phyloP scores from a whole-genome alignment of 2,888 invertebrate genomes.

The Rugalucina vietnamica region DNA sequence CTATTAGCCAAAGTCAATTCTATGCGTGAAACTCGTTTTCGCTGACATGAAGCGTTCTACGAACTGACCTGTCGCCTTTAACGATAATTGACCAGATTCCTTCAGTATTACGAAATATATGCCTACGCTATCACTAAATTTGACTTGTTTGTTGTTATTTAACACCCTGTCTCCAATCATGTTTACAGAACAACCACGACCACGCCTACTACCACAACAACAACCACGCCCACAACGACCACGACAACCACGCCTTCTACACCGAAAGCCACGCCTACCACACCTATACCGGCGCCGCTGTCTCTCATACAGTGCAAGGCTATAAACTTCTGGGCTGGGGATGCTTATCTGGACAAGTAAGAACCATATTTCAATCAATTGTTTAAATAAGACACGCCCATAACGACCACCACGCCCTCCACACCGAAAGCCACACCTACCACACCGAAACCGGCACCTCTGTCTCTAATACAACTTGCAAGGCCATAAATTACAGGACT shows the following conservation, averaged over 20 bases:
- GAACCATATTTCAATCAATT: background rate
- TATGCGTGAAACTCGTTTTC: too few species aligned
- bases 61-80: too few species aligned
- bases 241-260: background rate
- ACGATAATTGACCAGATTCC: too few species aligned
- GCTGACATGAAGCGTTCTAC: too few species aligned
- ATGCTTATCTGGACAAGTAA: conserved; percentile 54
- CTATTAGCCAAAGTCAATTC: too few species aligned
- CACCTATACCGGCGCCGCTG: background rate
- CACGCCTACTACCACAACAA: background rate
- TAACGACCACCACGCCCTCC: background rate
- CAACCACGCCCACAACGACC: background rate
- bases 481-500: conserved; percentile 53
- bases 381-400: background rate
- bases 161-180: background rate
- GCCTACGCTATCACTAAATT: too few species aligned
- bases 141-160: too few species aligned
- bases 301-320: conserved; percentile 40
- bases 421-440: background rate
- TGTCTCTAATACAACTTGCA: conserved; percentile 30
- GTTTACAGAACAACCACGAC: background rate
- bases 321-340: conserved; percentile 56
- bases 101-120: too few species aligned
- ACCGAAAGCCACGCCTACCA: background rate
- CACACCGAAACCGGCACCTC: background rate